Percentiles rank a stretch among this genome's conserved stretches.
Evolutionary conservation across 2,113 vertebrate species (phyloP).

Genomic region (Rhynchopsitta pachyrhyncha): DNA sequence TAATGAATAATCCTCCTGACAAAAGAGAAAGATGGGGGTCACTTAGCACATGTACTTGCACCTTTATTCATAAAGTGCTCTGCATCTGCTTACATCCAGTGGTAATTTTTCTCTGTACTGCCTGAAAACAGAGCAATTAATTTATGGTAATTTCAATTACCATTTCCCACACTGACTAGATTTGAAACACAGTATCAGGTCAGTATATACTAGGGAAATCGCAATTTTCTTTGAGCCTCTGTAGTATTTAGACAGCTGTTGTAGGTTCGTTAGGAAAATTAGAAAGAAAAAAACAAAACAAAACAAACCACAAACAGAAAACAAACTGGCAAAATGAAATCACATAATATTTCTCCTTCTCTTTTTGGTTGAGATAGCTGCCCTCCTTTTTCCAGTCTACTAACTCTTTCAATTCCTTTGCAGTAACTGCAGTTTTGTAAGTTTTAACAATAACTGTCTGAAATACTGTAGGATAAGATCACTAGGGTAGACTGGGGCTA

Average conservation of each 20-base stretch:
- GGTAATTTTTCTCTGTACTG: neutral
- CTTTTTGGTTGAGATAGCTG: neutral
- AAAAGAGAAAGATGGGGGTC: neutral
- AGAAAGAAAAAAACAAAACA: neutral
- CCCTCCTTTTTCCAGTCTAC: conserved; percentile 1
- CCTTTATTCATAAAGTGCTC: neutral
- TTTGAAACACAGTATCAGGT: conserved; percentile 25
- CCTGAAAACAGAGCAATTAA: conserved; percentile 36
- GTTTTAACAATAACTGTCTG: neutral
- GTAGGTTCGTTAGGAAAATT: conserved; percentile 39
- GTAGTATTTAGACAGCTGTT: conserved; percentile 4
- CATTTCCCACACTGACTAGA: neutral
- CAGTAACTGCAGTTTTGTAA: neutral
- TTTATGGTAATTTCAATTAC: conserved; percentile 44
- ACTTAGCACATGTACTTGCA: neutral
- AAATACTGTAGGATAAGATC: conserved; percentile 24
- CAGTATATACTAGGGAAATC: neutral
- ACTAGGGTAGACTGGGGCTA: neutral
- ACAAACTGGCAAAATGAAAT: neutral
- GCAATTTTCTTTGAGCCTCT: conserved; percentile 28
- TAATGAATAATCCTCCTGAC: neutral
- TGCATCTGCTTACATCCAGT: neutral
- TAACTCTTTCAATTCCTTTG: neutral
- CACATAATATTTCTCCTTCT: neutral
- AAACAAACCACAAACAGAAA: neutral